phyloP scores from a whole-genome alignment of 2,113 vertebrate genomes.

The Lagenorhynchus albirostris region DNA sequence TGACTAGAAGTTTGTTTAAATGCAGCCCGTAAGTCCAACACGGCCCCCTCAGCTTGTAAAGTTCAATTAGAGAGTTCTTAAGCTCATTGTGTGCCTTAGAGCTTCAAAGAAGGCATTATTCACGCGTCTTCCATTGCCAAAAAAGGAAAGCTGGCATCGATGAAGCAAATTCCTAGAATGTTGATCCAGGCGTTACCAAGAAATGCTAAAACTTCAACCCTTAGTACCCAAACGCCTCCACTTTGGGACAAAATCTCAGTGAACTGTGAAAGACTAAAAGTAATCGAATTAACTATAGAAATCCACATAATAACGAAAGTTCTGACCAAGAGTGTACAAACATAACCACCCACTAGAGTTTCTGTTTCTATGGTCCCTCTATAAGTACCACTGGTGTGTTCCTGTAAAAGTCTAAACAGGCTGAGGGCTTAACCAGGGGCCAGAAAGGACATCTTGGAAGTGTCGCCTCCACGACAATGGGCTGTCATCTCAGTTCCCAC shows the following conservation, averaged over 20 bases:
- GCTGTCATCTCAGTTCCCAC: not conserved
- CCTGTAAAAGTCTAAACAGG: not conserved
- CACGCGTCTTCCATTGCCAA: conserved; percentile 77
- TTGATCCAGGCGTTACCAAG: conserved; percentile 68
- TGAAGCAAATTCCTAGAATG: conserved; percentile 76
- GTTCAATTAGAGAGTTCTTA: conserved; percentile 75
- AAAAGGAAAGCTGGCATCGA: conserved; percentile 69
- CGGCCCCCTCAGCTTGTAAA: conserved; percentile 68
- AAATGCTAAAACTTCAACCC: conserved; percentile 26
- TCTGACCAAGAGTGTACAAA: not conserved
- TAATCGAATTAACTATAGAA: not conserved
- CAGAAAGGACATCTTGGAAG: not conserved
- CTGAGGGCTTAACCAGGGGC: not conserved
- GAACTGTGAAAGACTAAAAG: not conserved
- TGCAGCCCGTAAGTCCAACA: conserved; percentile 73
- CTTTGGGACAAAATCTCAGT: not conserved
- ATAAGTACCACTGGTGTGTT: not conserved
- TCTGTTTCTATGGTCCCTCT: not conserved
- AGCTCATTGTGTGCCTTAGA: conserved; percentile 75
- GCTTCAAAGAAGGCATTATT: conserved; percentile 82
- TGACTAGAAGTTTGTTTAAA: conserved; percentile 76
- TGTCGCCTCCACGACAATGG: accelerated
- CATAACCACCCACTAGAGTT: not conserved
- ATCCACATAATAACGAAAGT: not conserved
- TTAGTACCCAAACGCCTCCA: not conserved